phyloP scores from a whole-genome alignment of 2,113 vertebrate genomes.

The Leucosticte australis region DNA sequence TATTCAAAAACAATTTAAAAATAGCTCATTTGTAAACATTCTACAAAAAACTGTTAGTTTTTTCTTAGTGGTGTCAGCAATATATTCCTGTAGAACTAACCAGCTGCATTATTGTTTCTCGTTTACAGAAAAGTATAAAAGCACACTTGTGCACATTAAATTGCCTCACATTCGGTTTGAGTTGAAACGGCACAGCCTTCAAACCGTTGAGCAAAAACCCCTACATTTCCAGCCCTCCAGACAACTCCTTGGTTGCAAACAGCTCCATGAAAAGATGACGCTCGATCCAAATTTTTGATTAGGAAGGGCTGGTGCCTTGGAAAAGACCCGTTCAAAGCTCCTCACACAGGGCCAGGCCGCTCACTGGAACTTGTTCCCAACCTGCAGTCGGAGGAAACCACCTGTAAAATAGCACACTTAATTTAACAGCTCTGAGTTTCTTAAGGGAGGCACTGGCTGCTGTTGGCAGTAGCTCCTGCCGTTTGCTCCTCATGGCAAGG shows the following conservation, averaged over 20 bases:
- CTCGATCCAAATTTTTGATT: neutral
- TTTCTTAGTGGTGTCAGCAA: conserved; percentile 55
- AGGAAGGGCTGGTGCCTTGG: neutral
- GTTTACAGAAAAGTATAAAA: neutral
- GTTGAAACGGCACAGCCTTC: neutral
- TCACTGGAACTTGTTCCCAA: neutral
- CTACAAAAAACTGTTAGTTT: conserved; percentile 54
- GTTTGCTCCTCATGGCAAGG: neutral
- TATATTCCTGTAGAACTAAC: conserved; percentile 30
- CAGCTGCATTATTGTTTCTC: neutral
- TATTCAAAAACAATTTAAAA: conserved; percentile 5
- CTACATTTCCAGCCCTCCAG: neutral
- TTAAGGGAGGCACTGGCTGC: neutral
- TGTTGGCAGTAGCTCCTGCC: neutral
- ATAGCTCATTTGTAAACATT: conserved; percentile 59
- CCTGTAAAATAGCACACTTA: neutral
- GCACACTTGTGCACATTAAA: neutral
- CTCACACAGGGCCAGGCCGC: fast-evolving
- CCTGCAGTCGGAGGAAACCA: neutral
- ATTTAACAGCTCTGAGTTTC: neutral
- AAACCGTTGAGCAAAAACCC: neutral
- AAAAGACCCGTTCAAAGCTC: neutral
- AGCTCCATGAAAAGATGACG: neutral
- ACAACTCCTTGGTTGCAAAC: neutral
- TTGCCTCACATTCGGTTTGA: neutral